Evolutionary conservation across 2,113 vertebrate species (phyloP).

Genomic region (Sinocyclocheilus grahami): DNA sequence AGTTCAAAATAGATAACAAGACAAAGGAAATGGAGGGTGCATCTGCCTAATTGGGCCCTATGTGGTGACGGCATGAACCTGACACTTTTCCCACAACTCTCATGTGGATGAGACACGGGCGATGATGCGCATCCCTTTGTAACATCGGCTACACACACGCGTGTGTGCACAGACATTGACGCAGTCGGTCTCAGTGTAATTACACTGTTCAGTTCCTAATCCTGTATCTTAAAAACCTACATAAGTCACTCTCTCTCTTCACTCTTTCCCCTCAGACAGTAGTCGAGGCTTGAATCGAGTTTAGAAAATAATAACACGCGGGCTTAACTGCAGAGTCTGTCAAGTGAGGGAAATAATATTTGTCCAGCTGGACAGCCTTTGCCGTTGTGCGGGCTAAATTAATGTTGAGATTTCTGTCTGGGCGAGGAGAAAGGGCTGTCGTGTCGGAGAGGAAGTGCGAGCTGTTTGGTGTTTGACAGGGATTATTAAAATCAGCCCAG

Average conservation of each 20-base stretch:
- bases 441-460: constrained; percentile 90
- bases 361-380: constrained; percentile 96
- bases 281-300: constrained; percentile 60
- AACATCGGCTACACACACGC: constrained; percentile 52
- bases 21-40: constrained; percentile 70
- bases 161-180: constrained; percentile 52
- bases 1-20: constrained; percentile 78
- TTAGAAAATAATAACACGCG: constrained; percentile 83
- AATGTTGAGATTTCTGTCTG: constrained; percentile 98
- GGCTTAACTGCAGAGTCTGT: constrained; percentile 90
- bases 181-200: constrained; percentile 69
- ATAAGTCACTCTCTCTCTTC: constrained; percentile 64
- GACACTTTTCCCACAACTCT: constrained; percentile 60
- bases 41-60: constrained; percentile 76
- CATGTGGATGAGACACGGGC: constrained; percentile 52
- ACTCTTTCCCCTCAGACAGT: constrained; percentile 65
- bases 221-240: constrained; percentile 77
- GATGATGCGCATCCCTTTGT: constrained; percentile 58
- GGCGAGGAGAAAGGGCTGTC: constrained; percentile 79
- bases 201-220: constrained; percentile 83
- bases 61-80: constrained; percentile 67
- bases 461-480: constrained; percentile 97
- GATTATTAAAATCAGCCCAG: constrained; percentile 99
- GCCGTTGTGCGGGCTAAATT: constrained; percentile 94
- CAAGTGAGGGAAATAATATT: constrained; percentile 97